Evolutionary conservation across 2,888 invertebrate species (phyloP), one percentile per base, ranked within the genome.

Genomic region (Hyalella azteca): DNA sequence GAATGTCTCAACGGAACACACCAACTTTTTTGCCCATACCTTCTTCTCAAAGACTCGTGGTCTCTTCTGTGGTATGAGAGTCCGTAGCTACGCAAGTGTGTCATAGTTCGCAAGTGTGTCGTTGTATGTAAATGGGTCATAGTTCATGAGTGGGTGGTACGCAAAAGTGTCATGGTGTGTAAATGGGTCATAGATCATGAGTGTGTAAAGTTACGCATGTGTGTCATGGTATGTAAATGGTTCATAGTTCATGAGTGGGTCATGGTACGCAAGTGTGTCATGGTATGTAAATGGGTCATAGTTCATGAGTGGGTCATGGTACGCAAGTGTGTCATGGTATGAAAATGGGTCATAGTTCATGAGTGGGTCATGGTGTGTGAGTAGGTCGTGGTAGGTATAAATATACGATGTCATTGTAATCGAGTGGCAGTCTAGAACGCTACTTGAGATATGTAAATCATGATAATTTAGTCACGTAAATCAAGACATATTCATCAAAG

Each of bases 11-110:
- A 54, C 54, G 9, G 26, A 3, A 54, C 26, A 54, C 54, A 54
- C 54, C 54, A 29, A 54, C 36, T 36, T n/a, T n/a, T n/a, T n/a
- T 19, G 1, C 66, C 66, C 66, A 29, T 66, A 66, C 66, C 66
- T 66, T 66, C 36, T 66, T 66, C 66, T 66, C 66, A 29, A 36
- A 36, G 66, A 32, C 66, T 29, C 36, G 66, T 9, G 66, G 66
- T 36, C 66, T 36, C 66, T 66, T 66, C 66, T 66, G 66, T 22
- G 13, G 39, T 36, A 3, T 19, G 39, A 36, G 36, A 32, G 66
- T 66, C 36, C 59, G 4, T 36, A 66, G 36, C 3, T 7, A 1
- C 3, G 26, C 15, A 7, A 59, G 32, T 5, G 32, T 11, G 36
- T 36, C 66, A n/a, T n/a, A n/a, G 32, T 19, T 15, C 32, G 36